Evolutionary conservation across 2,113 vertebrate species (phyloP).

Genomic region (Charadrius vociferus): DNA sequence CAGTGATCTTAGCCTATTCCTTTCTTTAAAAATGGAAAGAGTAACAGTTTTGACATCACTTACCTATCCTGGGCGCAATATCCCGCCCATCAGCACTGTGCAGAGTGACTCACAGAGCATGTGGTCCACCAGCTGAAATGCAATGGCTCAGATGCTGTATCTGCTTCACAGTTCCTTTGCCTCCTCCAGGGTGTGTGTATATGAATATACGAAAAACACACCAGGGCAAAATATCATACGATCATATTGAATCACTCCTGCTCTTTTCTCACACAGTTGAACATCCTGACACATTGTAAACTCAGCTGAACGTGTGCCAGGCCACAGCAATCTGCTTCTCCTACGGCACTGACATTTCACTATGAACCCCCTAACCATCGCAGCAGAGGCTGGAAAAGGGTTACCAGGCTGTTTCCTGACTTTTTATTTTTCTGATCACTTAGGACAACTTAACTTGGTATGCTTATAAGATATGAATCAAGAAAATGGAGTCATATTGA

Average conservation of each 20-base stretch:
- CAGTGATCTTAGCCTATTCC: neutral
- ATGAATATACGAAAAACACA: neutral
- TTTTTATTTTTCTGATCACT: slow-evolving; percentile 1
- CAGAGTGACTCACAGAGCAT: neutral
- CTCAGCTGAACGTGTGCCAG: slow-evolving; percentile 26
- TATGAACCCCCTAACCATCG: neutral
- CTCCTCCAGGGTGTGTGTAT: neutral
- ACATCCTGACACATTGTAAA: slow-evolving; percentile 29
- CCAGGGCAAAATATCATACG: neutral
- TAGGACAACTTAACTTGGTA: neutral
- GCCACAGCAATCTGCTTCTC: slow-evolving; percentile 32
- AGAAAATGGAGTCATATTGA: neutral
- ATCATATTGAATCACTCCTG: slow-evolving; percentile 17
- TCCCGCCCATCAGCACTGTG: neutral
- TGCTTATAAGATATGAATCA: neutral
- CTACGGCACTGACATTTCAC: neutral
- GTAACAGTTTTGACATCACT: neutral
- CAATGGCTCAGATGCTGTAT: neutral
- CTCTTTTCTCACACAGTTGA: slow-evolving; percentile 28
- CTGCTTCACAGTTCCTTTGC: neutral
- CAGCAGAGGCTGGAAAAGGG: neutral
- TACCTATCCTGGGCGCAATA: neutral
- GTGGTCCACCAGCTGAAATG: neutral
- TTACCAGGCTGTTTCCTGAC: neutral
- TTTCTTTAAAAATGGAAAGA: neutral